A percentile compares a stretch with the other conserved stretches of the same genome.
phyloP scores from a whole-genome alignment of 37 sponge, comb jelly and placozoan genomes.

The Halichondria panicea region DNA sequence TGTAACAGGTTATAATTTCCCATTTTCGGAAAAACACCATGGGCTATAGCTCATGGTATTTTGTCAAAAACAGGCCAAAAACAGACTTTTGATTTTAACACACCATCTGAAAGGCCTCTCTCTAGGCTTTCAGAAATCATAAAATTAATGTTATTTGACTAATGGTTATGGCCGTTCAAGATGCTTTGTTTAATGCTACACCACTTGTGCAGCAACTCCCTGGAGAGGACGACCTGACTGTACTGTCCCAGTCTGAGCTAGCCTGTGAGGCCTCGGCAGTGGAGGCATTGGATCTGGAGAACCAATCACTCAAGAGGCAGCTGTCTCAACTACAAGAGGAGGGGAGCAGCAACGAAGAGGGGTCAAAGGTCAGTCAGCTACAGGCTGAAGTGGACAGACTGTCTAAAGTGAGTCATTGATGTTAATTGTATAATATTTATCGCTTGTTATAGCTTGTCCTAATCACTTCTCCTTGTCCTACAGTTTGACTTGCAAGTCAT shows the following conservation, averaged over 20 bases:
- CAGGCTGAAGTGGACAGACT: neutral
- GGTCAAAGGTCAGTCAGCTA: neutral
- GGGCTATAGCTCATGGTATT: no score
- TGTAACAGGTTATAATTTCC: no score
- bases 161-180: no score
- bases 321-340: neutral
- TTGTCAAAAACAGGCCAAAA: no score
- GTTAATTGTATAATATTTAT: neutral
- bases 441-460: neutral
- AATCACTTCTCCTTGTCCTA: neutral
- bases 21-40: no score
- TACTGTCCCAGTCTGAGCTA: constrained; percentile 17
- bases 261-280: neutral
- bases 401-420: neutral
- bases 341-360: neutral
- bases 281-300: constrained; percentile 6
- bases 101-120: no score
- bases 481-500: constrained; percentile 3
- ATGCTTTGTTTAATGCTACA: no score
- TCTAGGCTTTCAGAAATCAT: no score
- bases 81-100: no score
- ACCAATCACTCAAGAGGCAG: constrained; percentile 4
- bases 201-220: constrained; percentile 51
- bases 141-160: no score
- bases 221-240: constrained; percentile 19